Evolutionary conservation across 2,113 vertebrate genomes (phyloP).

Genomic region (Brachirus orientalis): DNA sequence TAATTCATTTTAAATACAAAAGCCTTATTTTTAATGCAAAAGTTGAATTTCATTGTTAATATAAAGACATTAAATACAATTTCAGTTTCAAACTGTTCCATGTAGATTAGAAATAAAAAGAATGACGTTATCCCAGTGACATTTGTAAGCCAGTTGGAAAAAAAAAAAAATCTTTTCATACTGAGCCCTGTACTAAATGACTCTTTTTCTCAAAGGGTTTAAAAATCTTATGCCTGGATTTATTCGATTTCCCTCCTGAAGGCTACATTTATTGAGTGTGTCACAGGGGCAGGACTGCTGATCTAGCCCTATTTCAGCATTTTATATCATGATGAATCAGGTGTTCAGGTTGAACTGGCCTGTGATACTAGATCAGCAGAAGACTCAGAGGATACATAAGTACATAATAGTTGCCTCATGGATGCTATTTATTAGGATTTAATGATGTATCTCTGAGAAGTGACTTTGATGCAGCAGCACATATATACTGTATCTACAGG

Average conservation of each 20-base stretch:
- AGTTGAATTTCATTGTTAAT: too few relatives aligned
- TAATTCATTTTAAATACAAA: background rate
- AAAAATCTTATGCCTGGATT: conserved; percentile 15
- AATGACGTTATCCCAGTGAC: background rate
- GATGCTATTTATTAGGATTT: conserved; percentile 40
- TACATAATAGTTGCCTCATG: conserved; percentile 38
- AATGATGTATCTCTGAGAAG: conserved; percentile 25
- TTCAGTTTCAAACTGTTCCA: background rate
- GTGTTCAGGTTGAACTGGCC: conserved; percentile 28
- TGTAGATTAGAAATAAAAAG: conserved; percentile 13
- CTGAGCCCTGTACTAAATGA: background rate
- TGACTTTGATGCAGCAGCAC: conserved; percentile 8
- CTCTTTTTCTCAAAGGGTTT: conserved; percentile 7
- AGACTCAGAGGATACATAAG: conserved; percentile 12
- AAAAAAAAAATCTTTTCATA: conserved; percentile 4
- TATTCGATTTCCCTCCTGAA: conserved; percentile 37
- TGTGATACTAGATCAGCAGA: conserved; percentile 24
- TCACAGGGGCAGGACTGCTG: conserved; percentile 31
- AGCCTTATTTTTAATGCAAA: too few relatives aligned
- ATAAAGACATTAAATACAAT: too few relatives aligned
- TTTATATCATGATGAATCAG: conserved; percentile 45
- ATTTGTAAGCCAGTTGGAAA: conserved; percentile 26
- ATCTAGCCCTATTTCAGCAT: conserved; percentile 37
- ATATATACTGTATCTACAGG: conserved; percentile 4
- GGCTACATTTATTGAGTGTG: conserved; percentile 25